Conservation (phyloP, 2,113 vertebrate species). For the Craseonycteris thonglongyai region DNA sequence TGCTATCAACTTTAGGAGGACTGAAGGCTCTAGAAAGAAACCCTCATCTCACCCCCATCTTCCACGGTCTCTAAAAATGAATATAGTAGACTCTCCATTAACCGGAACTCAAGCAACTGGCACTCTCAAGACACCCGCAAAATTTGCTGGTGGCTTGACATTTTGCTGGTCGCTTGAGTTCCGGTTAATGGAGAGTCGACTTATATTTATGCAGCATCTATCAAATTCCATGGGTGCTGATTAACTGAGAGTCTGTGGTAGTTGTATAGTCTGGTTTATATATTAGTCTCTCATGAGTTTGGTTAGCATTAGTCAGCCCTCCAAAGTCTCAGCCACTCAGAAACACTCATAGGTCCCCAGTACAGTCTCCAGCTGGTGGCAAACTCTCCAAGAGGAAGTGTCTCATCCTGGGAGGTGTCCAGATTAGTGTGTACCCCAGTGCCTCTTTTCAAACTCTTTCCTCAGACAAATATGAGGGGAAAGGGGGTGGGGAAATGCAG, state of each 20-base stretch:
- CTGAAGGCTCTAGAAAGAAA: background rate
- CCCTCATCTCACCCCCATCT: fast-evolving
- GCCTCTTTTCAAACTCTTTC: background rate
- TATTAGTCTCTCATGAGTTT: background rate
- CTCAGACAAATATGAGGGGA: background rate
- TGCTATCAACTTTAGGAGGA: background rate
- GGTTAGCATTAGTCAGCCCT: background rate
- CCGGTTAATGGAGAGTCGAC: too few species aligned
- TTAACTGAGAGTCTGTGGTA: too few species aligned
- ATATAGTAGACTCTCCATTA: too few species aligned
- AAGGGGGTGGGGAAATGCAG: background rate
- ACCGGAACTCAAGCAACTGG: too few species aligned
- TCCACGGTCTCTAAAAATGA: background rate
- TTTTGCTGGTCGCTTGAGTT: too few species aligned
- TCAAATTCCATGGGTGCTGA: too few species aligned
- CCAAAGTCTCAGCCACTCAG: background rate
- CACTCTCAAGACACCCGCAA: too few species aligned
- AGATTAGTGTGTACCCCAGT: background rate
- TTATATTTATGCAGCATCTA: too few species aligned
- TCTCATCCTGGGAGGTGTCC: background rate
- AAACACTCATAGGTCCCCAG: background rate
- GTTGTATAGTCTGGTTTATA: background rate
- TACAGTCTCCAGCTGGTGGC: too few species aligned
- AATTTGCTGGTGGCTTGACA: too few species aligned
- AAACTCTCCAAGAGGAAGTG: background rate